phyloP scores from a whole-genome alignment of 1,140 invertebrate genomes.

The Lasaia peninsularis region DNA sequence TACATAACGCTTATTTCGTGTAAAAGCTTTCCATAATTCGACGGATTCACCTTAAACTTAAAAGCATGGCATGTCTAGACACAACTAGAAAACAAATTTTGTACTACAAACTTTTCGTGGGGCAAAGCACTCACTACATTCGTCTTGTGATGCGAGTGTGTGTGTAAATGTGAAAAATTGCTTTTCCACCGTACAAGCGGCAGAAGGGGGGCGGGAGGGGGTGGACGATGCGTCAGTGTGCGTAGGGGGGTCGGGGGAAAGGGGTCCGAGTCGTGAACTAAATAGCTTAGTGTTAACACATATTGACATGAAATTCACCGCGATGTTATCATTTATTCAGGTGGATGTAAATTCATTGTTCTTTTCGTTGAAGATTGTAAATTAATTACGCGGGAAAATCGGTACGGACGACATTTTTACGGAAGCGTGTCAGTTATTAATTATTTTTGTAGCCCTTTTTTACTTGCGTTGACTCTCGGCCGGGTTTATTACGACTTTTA shows the following conservation, averaged over 20 bases:
- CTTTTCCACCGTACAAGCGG: slow-evolving; percentile 48
- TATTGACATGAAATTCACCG: slow-evolving; percentile 77
- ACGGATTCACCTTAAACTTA: slow-evolving; percentile 67
- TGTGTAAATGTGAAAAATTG: slow-evolving; percentile 72
- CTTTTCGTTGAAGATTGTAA: slow-evolving; percentile 46
- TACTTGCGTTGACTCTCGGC: slow-evolving; percentile 64
- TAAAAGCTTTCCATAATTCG: slow-evolving; percentile 25
- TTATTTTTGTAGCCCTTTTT: slow-evolving; percentile 70
- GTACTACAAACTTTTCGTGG: slow-evolving; percentile 73
- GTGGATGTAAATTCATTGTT: slow-evolving; percentile 64
- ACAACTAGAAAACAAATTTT: slow-evolving; percentile 72
- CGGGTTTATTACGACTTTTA: slow-evolving; percentile 67
- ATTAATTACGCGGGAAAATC: slow-evolving; percentile 39
- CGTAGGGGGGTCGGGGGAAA: slow-evolving; percentile 40
- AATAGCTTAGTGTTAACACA: slow-evolving; percentile 78
- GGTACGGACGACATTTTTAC: slow-evolving; percentile 42
- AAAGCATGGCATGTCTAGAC: slow-evolving; percentile 74
- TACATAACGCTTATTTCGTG: slow-evolving; percentile 21
- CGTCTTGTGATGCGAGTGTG: slow-evolving; percentile 47
- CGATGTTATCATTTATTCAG: slow-evolving; percentile 76
- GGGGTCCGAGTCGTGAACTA: slow-evolving; percentile 71
- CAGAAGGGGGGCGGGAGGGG: slow-evolving; percentile 37
- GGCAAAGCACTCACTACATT: slow-evolving; percentile 65
- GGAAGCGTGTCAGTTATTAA: slow-evolving; percentile 57
- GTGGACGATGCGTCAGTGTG: slow-evolving; percentile 38